phyloP scores from a whole-genome alignment of 1,140 invertebrate species.

The Mactra quadrangularis region DNA sequence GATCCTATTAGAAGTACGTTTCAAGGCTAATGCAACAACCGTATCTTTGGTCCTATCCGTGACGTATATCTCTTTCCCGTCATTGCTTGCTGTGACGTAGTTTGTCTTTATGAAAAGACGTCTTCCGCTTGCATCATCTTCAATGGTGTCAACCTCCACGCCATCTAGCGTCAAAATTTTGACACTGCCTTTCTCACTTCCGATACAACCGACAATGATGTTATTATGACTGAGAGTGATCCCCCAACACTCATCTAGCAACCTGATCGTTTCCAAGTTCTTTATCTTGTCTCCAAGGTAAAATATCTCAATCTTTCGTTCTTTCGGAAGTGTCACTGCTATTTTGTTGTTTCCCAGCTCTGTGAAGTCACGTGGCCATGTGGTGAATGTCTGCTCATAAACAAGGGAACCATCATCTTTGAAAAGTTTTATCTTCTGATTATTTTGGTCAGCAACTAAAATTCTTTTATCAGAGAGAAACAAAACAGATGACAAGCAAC shows the following conservation, averaged over 20 bases:
- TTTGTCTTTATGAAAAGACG: constrained; percentile 60
- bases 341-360: constrained; percentile 55
- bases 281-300: constrained; percentile 56
- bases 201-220: constrained; percentile 54
- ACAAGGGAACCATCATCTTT: constrained; percentile 37
- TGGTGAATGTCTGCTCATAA: constrained; percentile 54
- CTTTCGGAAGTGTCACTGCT: constrained; percentile 54
- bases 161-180: constrained; percentile 57
- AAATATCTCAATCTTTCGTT: constrained; percentile 59
- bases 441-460: constrained; percentile 55
- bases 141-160: constrained; percentile 43
- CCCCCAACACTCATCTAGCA: constrained; percentile 62
- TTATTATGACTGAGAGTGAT: constrained; percentile 48
- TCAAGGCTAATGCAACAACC: constrained; percentile 27
- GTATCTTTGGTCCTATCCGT: constrained; percentile 59
- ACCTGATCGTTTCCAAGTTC: constrained; percentile 51
- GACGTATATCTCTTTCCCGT: constrained; percentile 47
- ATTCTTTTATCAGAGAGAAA: constrained; percentile 52
- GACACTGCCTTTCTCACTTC: constrained; percentile 46
- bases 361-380: constrained; percentile 59
- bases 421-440: constrained; percentile 61
- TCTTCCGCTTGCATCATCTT: constrained; percentile 50
- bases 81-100: constrained; percentile 48
- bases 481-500: constrained; percentile 49
- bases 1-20: constrained; percentile 11